Evolutionary conservation across 2,113 vertebrate genomes (phyloP), one percentile per base, ranked within the genome.

Genomic region (Burhinus bistriatus): DNA sequence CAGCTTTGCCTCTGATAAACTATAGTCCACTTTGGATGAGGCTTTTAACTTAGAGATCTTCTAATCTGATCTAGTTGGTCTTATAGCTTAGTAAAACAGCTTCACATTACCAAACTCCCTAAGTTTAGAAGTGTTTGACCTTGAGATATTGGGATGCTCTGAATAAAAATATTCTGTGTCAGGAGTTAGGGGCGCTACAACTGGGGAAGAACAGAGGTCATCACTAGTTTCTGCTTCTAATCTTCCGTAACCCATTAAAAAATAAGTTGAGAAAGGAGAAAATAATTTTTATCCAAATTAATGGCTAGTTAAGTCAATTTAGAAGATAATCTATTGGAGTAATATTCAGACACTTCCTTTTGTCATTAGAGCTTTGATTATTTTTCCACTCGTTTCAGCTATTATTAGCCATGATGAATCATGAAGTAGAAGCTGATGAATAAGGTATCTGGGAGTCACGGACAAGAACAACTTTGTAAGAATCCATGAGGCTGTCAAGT

Each of bases 321-420:
- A 70, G 84, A 90, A 40, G 75, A 65, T 78, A 92, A 93, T 93
- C 54, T 92, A 45, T 73, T 83, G 45, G 45, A 88, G 45, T 94
- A 82, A 93, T 68, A 82, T 83, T 96, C 68, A 90, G 71, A 58
- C 26, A 45, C 62, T 95, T 94, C 70, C 78, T 89, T 91, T 89
- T 91, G 66, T 79, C 82, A 54, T 95, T 94, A 86, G 54, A 73
- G 9, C 71, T 95, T 88, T 96, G 93, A 95, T 96, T 96, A 82
- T 94, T 96, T 96, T 95, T 11, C 77, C 61, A 65, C 70, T 94
- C 42, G 15, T 91, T 95, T 95, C 1, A 82, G 87, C 87, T 84
- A 57, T 87, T 87, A 84, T 87, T 93, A 94, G 81, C 40, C 27
- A 52, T 64, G 76, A 91, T 82, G 69, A 87, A 84, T 89, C 81